phyloP scores from a whole-genome alignment of 1,140 invertebrate genomes.

The Lethocerus indicus region DNA sequence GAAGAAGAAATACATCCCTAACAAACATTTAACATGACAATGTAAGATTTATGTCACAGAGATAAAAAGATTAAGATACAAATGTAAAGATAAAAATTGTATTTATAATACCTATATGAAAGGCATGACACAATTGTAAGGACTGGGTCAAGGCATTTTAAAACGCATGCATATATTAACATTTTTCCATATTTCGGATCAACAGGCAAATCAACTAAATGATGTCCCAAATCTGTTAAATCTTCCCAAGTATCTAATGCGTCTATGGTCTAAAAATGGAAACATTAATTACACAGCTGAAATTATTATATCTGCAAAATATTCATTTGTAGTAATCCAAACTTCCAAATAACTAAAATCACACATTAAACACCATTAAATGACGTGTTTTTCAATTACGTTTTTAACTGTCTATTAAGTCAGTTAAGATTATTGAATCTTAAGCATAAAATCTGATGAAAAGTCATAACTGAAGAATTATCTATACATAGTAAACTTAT shows the following conservation, averaged over 20 bases:
- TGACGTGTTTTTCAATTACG: no score
- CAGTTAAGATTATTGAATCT: no score
- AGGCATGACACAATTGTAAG: conserved; percentile 80
- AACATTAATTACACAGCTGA: no score
- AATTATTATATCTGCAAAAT: no score
- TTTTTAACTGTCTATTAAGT: no score
- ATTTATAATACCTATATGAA: conserved; percentile 42
- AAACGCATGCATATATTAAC: conserved; percentile 73
- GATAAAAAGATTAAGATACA: background rate
- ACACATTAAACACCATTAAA: no score
- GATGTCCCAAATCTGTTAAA: conserved; percentile 62
- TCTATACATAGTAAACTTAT: no score
- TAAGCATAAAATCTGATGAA: no score
- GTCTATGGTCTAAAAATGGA: conserved; percentile 44
- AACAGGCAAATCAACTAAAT: conserved; percentile 75
- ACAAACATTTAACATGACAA: conserved; percentile 16
- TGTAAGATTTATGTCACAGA: no score
- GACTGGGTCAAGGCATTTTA: conserved; percentile 89
- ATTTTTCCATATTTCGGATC: conserved; percentile 85
- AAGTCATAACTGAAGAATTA: no score
- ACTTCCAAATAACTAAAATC: no score
- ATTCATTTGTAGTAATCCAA: no score
- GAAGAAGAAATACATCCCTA: conserved; percentile 65
- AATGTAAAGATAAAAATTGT: background rate
- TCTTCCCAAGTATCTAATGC: conserved; percentile 67